Evolutionary conservation across 2,888 invertebrate genomes (phyloP).

Genomic region (Oxytorus armatus): DNA sequence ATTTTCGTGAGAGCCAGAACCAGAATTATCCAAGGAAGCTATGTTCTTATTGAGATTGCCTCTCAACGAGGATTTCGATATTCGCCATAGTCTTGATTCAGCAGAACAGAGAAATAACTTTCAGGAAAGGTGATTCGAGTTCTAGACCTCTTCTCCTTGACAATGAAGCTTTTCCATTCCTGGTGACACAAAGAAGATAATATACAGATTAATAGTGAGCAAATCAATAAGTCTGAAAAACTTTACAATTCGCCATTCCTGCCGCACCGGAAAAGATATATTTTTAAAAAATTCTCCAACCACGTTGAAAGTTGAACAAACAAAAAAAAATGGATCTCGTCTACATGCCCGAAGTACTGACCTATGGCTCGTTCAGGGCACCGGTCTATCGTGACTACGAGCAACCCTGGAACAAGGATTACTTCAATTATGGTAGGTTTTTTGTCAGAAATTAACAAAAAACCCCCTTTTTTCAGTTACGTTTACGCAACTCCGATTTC

Average conservation of each 20-base stretch:
- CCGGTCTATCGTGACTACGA: constrained; percentile 86
- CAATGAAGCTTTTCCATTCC: neutral
- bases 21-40: constrained; percentile 32
- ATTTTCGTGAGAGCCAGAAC: neutral
- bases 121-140: constrained; percentile 52
- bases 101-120: constrained; percentile 17
- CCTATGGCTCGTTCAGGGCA: constrained; percentile 85
- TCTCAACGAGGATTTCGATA: constrained; percentile 16
- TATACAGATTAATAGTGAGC: neutral
- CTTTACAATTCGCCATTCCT: neutral
- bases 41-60: constrained; percentile 48
- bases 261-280: neutral
- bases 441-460: no score
- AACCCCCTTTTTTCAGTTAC: neutral
- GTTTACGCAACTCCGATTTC: neutral
- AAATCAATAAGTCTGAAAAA: neutral
- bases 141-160: neutral
- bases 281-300: neutral
- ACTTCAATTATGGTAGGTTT: constrained; percentile 79
- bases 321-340: constrained; percentile 85
- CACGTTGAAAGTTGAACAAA: neutral
- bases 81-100: constrained; percentile 27
- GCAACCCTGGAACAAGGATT: constrained; percentile 83
- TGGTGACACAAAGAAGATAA: constrained; percentile 3
- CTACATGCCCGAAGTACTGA: constrained; percentile 86